Base-by-base conservation (phyloP, 2,113 vertebrate genomes). In the Emydocephalus ijimae region DNA sequence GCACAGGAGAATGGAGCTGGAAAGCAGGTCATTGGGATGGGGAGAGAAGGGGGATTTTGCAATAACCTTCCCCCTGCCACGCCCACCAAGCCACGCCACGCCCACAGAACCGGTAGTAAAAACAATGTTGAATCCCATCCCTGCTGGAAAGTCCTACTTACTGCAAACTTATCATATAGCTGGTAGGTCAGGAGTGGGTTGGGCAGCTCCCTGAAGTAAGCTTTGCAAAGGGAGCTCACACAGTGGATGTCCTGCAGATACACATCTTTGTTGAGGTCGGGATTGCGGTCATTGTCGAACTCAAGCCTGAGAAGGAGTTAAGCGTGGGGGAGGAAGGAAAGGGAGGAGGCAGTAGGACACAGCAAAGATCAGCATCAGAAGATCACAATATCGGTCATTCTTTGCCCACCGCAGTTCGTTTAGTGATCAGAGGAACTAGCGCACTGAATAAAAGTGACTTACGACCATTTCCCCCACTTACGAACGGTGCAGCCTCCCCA, bases 171-270 rank as follows among this genome's bases (percentile, higher is more conserved):
- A 97, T 99, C 98, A 0, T 99, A 99, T 69, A 99, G 98, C 96
- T 99, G 98, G 94, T 99, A 99, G 0, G 98, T 99, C 96, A 99
- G 98, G 93, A 99, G 97, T 0, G 99, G 99, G 95, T 99, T 99
- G 3, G 99, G 99, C 61, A 99, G 98, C 93, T 99, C 99, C 85
- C 99, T 96, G 98, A 99, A 99, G 43, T 99, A 99, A 0, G 98
- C 98, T 94, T 99, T 99, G 96, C 98, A 99, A 92, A 99, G 94
- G 1, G 99, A 99, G 94, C 99, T 99, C 96, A 99, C 98, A 0
- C 99, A 99, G 97, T 99, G 99, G 91, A 99, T 98, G 96, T 99
- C 99, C 98, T 99, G 99, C 61, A 99, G 98, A 94, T 99, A 99
- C 1, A 98, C 6, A 0, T 98, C 98, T 93, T 97, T 98, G 89